Evolutionary conservation across 37 sponge, comb jelly and placozoan genomes (phyloP).

Genomic region (Mnemiopsis leidyi): DNA sequence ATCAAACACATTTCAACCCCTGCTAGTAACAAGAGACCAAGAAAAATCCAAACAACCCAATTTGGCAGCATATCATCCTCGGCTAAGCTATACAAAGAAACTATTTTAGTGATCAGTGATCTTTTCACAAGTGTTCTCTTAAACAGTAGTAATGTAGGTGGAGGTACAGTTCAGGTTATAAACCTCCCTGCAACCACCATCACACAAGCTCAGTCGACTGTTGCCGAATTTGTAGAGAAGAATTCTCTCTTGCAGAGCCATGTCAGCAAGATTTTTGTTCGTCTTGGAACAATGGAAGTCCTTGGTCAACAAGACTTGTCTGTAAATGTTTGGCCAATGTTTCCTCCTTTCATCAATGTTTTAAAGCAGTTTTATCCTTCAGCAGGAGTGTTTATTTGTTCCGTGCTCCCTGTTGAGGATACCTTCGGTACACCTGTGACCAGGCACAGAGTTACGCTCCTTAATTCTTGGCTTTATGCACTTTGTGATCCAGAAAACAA

Average conservation of each 20-base stretch:
- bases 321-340: background rate
- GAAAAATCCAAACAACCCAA: background rate
- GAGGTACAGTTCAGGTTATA: background rate
- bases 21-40: background rate
- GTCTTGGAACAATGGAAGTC: background rate
- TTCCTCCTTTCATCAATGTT: background rate
- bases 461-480: background rate
- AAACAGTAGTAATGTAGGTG: background rate
- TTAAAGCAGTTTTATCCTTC: background rate
- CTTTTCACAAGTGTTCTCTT: background rate
- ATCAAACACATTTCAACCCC: background rate
- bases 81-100: background rate
- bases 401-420: conserved; percentile 6
- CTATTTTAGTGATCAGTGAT: conserved; percentile 12
- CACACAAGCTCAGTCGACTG: background rate
- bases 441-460: background rate
- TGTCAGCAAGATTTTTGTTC: background rate
- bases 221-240: background rate
- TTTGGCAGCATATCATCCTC: background rate
- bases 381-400: background rate
- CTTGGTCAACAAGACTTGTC: background rate
- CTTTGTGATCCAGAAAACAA: background rate
- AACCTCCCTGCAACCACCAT: background rate
- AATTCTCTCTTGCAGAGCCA: background rate
- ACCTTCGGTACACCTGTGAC: background rate